Evolutionary conservation across 2,797 vertebrate genomes (phyloP), one percentile per base, ranked within the genome.

Genomic region (Chloroceryle inda): DNA sequence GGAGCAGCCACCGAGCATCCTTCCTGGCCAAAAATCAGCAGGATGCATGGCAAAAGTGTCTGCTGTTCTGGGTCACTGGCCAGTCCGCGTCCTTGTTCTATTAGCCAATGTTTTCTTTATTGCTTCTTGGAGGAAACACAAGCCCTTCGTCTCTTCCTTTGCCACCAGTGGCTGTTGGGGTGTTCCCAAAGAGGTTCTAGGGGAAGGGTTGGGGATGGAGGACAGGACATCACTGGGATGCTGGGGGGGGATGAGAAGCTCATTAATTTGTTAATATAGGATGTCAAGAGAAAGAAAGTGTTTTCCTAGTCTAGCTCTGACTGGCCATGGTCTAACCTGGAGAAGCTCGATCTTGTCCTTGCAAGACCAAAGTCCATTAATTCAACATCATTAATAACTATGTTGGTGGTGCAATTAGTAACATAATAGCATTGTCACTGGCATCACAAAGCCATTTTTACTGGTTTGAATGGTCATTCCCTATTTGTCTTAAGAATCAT

Each of bases 1-100:
- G 0, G 38, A 68, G 55, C 71, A 53, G 55, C 21, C 1, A 0
- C 45, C 0, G 4, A 61, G 19, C 50, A n/a, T 64, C 81, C 67
- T 82, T 64, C 55, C 50, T 0, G 0, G 61, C 44, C 62, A 69
- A 40, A 64, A 69, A 10, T 4, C 86, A 89, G 72, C 14, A 11
- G 77, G 72, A 23, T 59, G 35, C n/a, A 9, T 14, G 72, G 72
- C 72, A 92, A 13, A 68, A n/a, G 19, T 22, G 49, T 14, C 42
- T 0, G 0, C 35, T 1, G 1, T 33, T 42, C 76, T 29, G 85
- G 61, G 26, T 79, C 4, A 0, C 18, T 38, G 22, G 47, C 47
- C 29, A 24, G 75, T 5, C 29, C 0, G 0, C 53, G 81, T 47
- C 76, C 67, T 69, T 2, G 0, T 71, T 89, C 73, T 40, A 58